Base-by-base conservation (phyloP, 2,113 vertebrate species). In the Cyprinodon variegatus region DNA sequence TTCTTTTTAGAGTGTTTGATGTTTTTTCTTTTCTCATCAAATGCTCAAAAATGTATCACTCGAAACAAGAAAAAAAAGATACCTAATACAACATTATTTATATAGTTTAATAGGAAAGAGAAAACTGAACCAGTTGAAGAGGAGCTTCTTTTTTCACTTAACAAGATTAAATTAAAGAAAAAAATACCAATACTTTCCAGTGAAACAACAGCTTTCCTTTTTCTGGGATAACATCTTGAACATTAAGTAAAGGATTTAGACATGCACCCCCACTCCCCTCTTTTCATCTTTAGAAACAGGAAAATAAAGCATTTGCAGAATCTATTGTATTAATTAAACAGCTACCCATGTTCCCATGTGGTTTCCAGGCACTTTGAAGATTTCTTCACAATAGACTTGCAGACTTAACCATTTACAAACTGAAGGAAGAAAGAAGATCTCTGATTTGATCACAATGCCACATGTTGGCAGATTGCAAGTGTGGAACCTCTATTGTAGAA, bases 391-490 rank as follows among this genome's bases (percentile, higher is more conserved):
- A 93, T 91, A 90, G 89, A 89, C 74, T 60, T 40, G 80, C 76
- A 86, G 89, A 91, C 76, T 93, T 93, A 92, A 92, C 88, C 91
- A 88, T 91, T 90, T 86, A 86, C 45, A n/a, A 84, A 78, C 83
- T 79, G 80, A 79, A 78, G 76, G 64, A 70, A n/a, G 59, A 73
- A 61, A 77, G 76, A 87, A 73, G 50, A 84, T 90, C 70, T 82
- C 84, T 86, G 84, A 92, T 93, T 82, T 81, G 86, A 91, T 92
- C 89, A 93, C 84, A 89, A 93, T 88, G 84, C 90, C 89, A 93
- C 88, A 89, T 90, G 83, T 91, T 91, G 83, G 92, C 90, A 93
- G 90, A 91, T 89, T 86, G 83, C 80, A 77, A 87, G 81, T 53
- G 36, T 77, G 87, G 83, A 88, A 90, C 90, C 91, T 86, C 74